These are phyloP conservation scores for Merluccius polli DNA, from an alignment of 2,797 vertebrate species.

Conservation along the genomic window DNA sequence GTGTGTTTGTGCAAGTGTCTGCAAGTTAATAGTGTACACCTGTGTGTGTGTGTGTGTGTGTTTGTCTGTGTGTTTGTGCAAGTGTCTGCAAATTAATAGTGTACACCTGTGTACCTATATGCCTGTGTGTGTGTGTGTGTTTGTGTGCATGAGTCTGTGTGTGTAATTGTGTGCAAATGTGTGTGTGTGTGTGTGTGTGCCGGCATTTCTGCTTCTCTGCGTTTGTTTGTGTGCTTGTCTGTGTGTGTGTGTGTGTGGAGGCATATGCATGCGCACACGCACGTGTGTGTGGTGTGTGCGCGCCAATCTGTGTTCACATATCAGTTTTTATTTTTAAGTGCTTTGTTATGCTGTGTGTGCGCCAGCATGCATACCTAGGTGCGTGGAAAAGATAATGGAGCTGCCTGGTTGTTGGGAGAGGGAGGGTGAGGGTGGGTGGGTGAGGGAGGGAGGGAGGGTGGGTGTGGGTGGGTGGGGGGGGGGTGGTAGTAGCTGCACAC, in stretches of 20 bases:
- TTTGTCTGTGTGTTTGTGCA: constrained; percentile 3
- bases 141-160: background rate
- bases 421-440: background rate
- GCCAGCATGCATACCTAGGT: background rate
- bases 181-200: background rate
- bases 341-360: background rate
- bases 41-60: constrained; percentile 13
- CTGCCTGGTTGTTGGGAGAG: too few relatives aligned
- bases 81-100: constrained; percentile 31
- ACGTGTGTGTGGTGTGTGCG: background rate
- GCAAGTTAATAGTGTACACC: constrained; percentile 26
- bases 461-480: too few relatives aligned
- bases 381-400: background rate
- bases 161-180: background rate
- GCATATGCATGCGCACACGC: too few relatives aligned
- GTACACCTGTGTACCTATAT: background rate
- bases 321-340: background rate
- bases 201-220: too few relatives aligned
- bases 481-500: background rate
- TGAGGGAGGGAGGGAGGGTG: too few relatives aligned
- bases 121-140: background rate
- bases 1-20: constrained; percentile 1
- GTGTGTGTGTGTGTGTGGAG: background rate
- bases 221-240: too few relatives aligned
- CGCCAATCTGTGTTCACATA: background rate